These are phyloP conservation scores for Pomacea maculata DNA, from an alignment of 1,140 invertebrate species.

Conservation along the genomic window DNA sequence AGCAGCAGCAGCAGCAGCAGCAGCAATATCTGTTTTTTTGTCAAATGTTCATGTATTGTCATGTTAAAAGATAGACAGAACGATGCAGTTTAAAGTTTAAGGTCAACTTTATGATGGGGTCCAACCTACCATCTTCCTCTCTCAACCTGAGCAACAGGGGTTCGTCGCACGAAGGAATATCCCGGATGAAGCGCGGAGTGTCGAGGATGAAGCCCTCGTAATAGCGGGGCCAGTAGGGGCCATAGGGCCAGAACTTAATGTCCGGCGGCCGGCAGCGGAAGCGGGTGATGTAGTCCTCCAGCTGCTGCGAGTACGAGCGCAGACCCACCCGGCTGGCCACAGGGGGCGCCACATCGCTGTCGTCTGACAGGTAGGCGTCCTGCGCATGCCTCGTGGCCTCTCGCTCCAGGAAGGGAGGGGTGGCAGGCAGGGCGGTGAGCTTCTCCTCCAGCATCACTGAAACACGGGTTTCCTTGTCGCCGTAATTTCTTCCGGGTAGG, in stretches of 20 bases:
- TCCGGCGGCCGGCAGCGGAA: conserved; percentile 57
- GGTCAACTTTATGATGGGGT: no score
- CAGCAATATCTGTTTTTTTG: no score
- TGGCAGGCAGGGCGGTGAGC: background rate
- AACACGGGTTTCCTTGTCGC: background rate
- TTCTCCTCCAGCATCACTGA: background rate
- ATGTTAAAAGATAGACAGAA: no score
- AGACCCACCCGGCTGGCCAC: conserved; percentile 14
- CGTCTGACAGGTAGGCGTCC: conserved; percentile 15
- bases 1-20: no score
- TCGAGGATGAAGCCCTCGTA: conserved; percentile 46
- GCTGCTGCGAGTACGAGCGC: conserved; percentile 49
- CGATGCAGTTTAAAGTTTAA: no score
- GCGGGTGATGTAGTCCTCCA: conserved; percentile 56
- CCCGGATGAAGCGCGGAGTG: conserved; percentile 46
- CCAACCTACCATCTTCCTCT: conserved; percentile 15
- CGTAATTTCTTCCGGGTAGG: background rate
- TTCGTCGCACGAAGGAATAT: conserved; percentile 35
- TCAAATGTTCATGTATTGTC: no score
- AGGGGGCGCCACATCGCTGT: conserved; percentile 24
- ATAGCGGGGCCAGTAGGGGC: conserved; percentile 59
- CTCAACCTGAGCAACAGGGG: conserved; percentile 2
- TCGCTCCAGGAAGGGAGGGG: background rate
- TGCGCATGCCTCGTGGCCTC: background rate
- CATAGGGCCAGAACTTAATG: conserved; percentile 63